These are phyloP conservation scores for Carabus problematicus DNA, from an alignment of 2,888 invertebrate species.

Conservation along the genomic window DNA sequence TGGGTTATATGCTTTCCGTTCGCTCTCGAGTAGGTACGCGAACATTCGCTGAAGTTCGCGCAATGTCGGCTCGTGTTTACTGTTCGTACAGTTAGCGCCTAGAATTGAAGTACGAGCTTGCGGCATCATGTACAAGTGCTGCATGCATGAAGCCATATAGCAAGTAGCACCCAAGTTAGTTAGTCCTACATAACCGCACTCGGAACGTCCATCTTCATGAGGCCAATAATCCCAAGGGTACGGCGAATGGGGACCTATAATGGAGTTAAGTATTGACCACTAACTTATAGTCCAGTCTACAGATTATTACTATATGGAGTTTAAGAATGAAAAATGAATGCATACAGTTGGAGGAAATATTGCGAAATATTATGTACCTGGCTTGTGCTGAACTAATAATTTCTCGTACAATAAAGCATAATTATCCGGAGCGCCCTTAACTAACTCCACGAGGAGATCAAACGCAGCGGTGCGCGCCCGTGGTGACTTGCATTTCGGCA, in stretches of 20 bases:
- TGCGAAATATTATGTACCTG: constrained; percentile 62
- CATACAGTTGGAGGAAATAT: too few species aligned
- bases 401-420: constrained; percentile 84
- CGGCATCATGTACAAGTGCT: constrained; percentile 97
- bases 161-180: constrained; percentile 96
- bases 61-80: constrained; percentile 82
- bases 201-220: constrained; percentile 91
- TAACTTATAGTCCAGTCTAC: constrained; percentile 13
- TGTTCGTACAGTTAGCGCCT: constrained; percentile 72
- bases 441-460: constrained; percentile 87
- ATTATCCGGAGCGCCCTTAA: constrained; percentile 84
- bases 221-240: constrained; percentile 99
- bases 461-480: constrained; percentile 90
- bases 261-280: neutral
- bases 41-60: constrained; percentile 94
- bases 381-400: constrained; percentile 85
- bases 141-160: constrained; percentile 98
- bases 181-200: constrained; percentile 93
- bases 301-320: too few species aligned
- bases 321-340: too few species aligned
- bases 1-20: constrained; percentile 94
- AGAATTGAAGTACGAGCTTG: constrained; percentile 87
- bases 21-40: constrained; percentile 91
- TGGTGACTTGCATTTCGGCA: constrained; percentile 93
- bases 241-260: constrained; percentile 74